Base-by-base conservation (phyloP, 2,113 vertebrate genomes). In the Suricata suricatta region DNA sequence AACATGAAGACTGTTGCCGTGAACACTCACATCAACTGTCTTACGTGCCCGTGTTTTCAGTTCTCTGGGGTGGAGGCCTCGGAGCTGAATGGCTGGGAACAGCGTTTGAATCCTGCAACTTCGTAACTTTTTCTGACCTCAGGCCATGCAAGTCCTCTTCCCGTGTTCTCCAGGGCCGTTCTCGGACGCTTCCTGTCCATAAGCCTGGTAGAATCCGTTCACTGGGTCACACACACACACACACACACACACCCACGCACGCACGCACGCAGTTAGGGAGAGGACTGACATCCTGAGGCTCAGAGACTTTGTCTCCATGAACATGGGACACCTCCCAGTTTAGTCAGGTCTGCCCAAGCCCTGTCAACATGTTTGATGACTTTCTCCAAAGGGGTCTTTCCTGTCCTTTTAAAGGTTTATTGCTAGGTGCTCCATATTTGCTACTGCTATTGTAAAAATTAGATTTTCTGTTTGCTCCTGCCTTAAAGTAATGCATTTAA, bases 41-140 rank as follows among this genome's bases (percentile, higher is more conserved):
- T 35, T 25, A 16, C 2, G 0, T 23, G 17, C 3, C 2, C 31
- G 0, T n/a, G 31, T 57, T 44, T 44, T 7, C 71, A 6, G 0
- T 54, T 54, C 17, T 79, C 60, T 29, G 11, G 13, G 60, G 1
- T 7, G 1, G 5, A 0, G 1, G 4, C 7, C 19, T 74, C 1
- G n/a, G n/a, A 41, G 38, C 10, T 8, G 35, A 17, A 2, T 9
- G 7, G 54, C 52, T 13, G 68, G 85, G 19, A 16, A 3, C 35
- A 3, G 12, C 35, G 15, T 12, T 5, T 50, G 35, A n/a, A 4
- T 9, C 27, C 12, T 5, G 0, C 7, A 35, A n/a, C 29, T 74
- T 25, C 3, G 2, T 6, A 25, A 60, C 2, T 13, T 0, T 14
- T 68, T 31, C 60, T 47, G 66, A 17, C 10, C 1, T 13, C 52